Conservation (phyloP, 2,888 invertebrate species). For the Tridacna gigas region DNA sequence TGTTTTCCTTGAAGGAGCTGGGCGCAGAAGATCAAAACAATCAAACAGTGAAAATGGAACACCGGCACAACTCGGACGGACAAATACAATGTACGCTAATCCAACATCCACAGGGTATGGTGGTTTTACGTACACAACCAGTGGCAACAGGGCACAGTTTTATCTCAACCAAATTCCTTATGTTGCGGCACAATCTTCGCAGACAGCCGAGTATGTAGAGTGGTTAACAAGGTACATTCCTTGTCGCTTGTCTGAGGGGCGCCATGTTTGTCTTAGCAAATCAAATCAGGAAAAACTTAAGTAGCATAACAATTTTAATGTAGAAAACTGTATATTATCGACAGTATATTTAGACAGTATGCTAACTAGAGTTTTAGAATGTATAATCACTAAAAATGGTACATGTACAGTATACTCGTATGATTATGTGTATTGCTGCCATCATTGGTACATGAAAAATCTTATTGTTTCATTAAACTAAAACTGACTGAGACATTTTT, state of each 20-base stretch:
- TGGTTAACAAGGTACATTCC: slow-evolving; percentile 73
- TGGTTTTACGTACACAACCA: slow-evolving; percentile 70
- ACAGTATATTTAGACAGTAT: too few species aligned
- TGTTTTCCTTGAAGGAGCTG: slow-evolving; percentile 59
- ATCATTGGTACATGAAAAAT: too few species aligned
- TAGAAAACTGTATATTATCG: too few species aligned
- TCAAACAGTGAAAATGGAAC: slow-evolving; percentile 42
- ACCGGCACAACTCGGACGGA: slow-evolving; percentile 61
- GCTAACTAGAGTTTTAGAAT: neutral
- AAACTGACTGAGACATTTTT: too few species aligned
- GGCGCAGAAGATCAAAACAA: slow-evolving; percentile 63
- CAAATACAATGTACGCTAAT: slow-evolving; percentile 65
- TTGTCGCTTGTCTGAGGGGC: slow-evolving; percentile 63
- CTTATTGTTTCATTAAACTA: too few species aligned
- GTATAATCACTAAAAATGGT: neutral
- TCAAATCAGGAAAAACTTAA: neutral
- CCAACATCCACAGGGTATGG: slow-evolving; percentile 65
- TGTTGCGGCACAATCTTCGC: slow-evolving; percentile 70
- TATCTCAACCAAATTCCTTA: slow-evolving; percentile 75
- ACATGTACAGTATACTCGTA: too few species aligned
- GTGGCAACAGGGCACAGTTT: slow-evolving; percentile 71
- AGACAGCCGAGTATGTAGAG: slow-evolving; percentile 75
- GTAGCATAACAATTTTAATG: too few species aligned
- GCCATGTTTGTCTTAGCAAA: slow-evolving; percentile 7
- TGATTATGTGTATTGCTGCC: too few species aligned